These are phyloP conservation scores for Chesias legatella DNA, from an alignment of 2,888 invertebrate genomes.

Conservation along the genomic window DNA sequence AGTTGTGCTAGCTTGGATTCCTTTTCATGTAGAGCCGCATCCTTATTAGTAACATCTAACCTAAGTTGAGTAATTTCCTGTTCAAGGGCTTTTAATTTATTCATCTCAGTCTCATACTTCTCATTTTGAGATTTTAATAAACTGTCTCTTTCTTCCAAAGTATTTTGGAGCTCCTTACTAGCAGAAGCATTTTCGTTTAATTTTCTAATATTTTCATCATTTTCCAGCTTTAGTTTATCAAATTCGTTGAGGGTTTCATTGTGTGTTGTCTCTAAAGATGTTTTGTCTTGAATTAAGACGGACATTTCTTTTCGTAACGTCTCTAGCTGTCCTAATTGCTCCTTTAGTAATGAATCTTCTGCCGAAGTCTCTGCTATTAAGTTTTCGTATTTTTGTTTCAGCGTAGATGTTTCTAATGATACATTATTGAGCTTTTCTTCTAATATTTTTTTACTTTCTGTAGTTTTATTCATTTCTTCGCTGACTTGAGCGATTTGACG, in stretches of 20 bases:
- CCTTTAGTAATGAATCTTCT: slow-evolving; percentile 65
- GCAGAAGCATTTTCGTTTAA: slow-evolving; percentile 46
- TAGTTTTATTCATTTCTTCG: slow-evolving; percentile 58
- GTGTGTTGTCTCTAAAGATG: slow-evolving; percentile 50
- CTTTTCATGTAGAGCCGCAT: slow-evolving; percentile 48
- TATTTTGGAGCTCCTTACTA: slow-evolving; percentile 46
- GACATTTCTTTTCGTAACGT: slow-evolving; percentile 56
- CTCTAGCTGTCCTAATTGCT: slow-evolving; percentile 60
- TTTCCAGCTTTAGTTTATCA: slow-evolving; percentile 46
- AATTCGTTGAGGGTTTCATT: slow-evolving; percentile 48
- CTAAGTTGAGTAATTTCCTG: slow-evolving; percentile 50
- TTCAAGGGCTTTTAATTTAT: slow-evolving; percentile 48
- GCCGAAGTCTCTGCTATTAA: slow-evolving; percentile 63
- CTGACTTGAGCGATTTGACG: slow-evolving; percentile 63
- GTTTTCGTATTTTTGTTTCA: slow-evolving; percentile 68
- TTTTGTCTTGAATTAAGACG: slow-evolving; percentile 56
- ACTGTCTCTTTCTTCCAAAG: slow-evolving; percentile 55
- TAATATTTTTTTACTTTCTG: slow-evolving; percentile 65
- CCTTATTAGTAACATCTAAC: slow-evolving; percentile 48
- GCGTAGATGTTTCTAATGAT: slow-evolving; percentile 50
- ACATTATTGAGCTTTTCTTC: slow-evolving; percentile 70
- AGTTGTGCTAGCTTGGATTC: slow-evolving; percentile 49
- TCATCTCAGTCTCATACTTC: slow-evolving; percentile 47
- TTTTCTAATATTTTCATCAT: slow-evolving; percentile 44
- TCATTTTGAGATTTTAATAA: slow-evolving; percentile 54